Base-by-base conservation (phyloP, 2,888 invertebrate genomes). In the Tetanocera ferruginea region DNA sequence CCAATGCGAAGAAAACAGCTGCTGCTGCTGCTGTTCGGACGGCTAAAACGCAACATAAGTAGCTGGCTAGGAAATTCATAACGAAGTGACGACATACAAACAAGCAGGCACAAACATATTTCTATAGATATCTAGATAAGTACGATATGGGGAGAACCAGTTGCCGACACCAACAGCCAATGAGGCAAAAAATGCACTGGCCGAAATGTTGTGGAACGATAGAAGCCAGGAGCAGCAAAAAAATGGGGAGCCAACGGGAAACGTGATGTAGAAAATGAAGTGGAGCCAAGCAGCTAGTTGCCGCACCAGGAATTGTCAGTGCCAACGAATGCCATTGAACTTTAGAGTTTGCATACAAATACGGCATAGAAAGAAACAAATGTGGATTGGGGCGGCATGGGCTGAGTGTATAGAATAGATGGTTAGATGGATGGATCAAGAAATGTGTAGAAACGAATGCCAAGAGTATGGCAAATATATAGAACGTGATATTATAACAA, bases 281-380 rank as follows among this genome's bases (percentile, higher is more conserved):
- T 57, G 43, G 8, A n/a, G 17, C 8, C 34, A 43, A 19, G 34
- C 4, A 19, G 34, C 4, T 11, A 37, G 66, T 19, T n/a, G 19
- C 17, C 14, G 49, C 43, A 14, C 57, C 60, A 60, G 49, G 66
- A 62, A 75, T 75, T 49, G 67, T 62, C 57, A 67, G 78, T 73
- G 55, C 79, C 78, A 78, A 79, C 76, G 78, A 78, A 79, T 82
- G 82, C 82, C 82, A 81, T 82, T 82, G 82, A 82, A 82, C 82
- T 79, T 80, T 80, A 76, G 76, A 34, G n/a, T 71, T 55, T 66
- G 51, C 64, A 67, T 25, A 60, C 2, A 49, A 31, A 71, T 28
- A 62, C 17, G 14, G 49, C 37, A 49, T 28, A 64, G 64, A 49
- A 31, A 19, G 51, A 11, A 51, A 49, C 14, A 51, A 28, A 43